Percentiles rank a stretch among this genome's conserved stretches.
These are phyloP conservation scores for Microplitis manilae DNA, from an alignment of 2,888 invertebrate species.

Conservation along the genomic window DNA sequence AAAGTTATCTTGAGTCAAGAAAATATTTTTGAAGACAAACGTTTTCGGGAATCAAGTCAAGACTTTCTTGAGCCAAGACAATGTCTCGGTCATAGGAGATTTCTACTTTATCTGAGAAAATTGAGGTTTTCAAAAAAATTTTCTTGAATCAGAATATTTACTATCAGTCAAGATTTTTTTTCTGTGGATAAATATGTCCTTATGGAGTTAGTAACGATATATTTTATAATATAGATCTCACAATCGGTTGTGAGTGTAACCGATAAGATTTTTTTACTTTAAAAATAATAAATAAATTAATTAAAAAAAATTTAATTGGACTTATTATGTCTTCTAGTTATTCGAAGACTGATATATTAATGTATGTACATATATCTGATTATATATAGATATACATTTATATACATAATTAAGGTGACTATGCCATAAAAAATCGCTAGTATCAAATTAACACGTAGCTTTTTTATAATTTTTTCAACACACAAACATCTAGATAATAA, in stretches of 20 bases:
- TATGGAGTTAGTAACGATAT: too few relatives aligned
- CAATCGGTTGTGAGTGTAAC: neutral
- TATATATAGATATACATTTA: neutral
- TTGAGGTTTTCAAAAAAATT: too few relatives aligned
- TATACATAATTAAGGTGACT: neutral
- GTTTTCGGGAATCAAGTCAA: too few relatives aligned
- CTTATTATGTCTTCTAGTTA: neutral
- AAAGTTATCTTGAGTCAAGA: too few relatives aligned
- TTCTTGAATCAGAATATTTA: too few relatives aligned
- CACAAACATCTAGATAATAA: neutral
- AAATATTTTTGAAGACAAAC: too few relatives aligned
- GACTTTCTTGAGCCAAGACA: too few relatives aligned
- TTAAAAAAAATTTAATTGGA: neutral
- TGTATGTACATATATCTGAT: neutral
- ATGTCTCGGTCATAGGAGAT: too few relatives aligned
- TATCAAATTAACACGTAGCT: neutral
- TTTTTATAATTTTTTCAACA: neutral
- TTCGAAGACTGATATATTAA: neutral
- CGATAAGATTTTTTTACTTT: neutral
- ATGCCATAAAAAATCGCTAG: neutral
- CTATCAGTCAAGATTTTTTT: too few relatives aligned
- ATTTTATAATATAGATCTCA: neutral
- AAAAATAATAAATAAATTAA: neutral
- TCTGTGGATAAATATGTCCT: too few relatives aligned
- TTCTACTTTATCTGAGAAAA: too few relatives aligned